Percentiles rank a stretch among this genome's conserved stretches.
Evolutionary conservation across 1,140 invertebrate genomes (phyloP).

Genomic region (Trichogramma pretiosum): DNA sequence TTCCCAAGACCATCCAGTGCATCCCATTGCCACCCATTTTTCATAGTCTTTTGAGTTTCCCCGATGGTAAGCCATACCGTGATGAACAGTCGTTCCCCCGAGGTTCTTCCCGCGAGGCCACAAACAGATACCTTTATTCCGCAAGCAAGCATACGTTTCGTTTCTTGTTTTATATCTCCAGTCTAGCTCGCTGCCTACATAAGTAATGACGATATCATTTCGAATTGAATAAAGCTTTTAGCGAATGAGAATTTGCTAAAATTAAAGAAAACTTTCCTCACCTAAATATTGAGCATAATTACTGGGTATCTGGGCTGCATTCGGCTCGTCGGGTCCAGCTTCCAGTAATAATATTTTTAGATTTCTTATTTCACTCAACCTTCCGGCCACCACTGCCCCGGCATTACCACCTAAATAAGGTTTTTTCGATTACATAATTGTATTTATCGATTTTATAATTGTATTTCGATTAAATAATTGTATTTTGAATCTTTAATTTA

Average conservation of each 20-base stretch:
- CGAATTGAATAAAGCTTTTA: not conserved
- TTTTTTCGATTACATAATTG: constrained; percentile 3
- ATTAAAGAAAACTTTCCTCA: constrained; percentile 13
- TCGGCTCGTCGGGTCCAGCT: constrained; percentile 46
- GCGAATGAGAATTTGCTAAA: not conserved
- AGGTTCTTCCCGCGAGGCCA: constrained; percentile 41
- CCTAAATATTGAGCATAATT: constrained; percentile 25
- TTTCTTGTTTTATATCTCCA: constrained; percentile 86
- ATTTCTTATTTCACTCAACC: constrained; percentile 37
- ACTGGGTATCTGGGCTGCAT: constrained; percentile 33
- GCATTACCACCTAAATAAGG: constrained; percentile 33
- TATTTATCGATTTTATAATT: too few relatives aligned
- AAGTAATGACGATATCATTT: constrained; percentile 28
- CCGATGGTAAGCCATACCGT: constrained; percentile 62
- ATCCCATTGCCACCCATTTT: constrained; percentile 48
- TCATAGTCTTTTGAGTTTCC: constrained; percentile 55
- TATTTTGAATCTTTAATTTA: not conserved
- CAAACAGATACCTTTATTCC: constrained; percentile 38
- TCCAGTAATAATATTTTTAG: constrained; percentile 48
- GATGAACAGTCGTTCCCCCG: constrained; percentile 53
- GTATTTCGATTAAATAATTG: too few relatives aligned
- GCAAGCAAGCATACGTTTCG: constrained; percentile 69
- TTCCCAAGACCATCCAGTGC: constrained; percentile 53
- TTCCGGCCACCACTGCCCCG: constrained; percentile 37
- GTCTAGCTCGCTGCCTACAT: constrained; percentile 65